phyloP scores from a whole-genome alignment of 2,113 vertebrate genomes.

The Lagopus leucura region DNA sequence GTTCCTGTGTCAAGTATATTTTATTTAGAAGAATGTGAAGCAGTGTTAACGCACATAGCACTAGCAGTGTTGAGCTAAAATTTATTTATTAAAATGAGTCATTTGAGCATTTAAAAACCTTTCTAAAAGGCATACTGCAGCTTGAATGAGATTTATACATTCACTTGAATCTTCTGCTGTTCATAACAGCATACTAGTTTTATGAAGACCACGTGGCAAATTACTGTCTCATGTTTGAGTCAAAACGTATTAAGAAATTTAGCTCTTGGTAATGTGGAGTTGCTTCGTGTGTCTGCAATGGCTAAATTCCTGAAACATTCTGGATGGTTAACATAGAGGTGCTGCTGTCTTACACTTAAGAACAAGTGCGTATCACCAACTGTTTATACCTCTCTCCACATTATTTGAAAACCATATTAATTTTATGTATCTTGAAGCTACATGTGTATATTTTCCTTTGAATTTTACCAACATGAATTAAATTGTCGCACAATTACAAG shows the following conservation, averaged over 20 bases:
- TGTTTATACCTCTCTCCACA: background rate
- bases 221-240: background rate
- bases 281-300: background rate
- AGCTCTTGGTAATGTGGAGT: background rate
- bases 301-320: background rate
- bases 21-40: conserved; percentile 45
- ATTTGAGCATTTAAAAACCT: conserved; percentile 58
- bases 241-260: background rate
- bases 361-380: background rate
- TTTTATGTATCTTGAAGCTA: background rate
- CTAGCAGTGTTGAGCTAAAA: conserved; percentile 28
- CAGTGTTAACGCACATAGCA: conserved; percentile 24
- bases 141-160: conserved; percentile 33
- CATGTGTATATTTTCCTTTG: background rate
- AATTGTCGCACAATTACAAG: background rate
- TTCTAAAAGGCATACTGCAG: conserved; percentile 38
- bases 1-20: conserved; percentile 10
- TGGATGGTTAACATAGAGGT: background rate
- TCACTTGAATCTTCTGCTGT: conserved; percentile 47
- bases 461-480: accelerated
- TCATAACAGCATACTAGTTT: conserved; percentile 46
- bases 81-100: conserved; percentile 31
- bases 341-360: background rate
- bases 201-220: background rate
- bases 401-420: background rate